Evolutionary conservation across 2,797 vertebrate species (phyloP), one percentile per base, ranked within the genome.

Genomic region (Spheniscus humboldti): DNA sequence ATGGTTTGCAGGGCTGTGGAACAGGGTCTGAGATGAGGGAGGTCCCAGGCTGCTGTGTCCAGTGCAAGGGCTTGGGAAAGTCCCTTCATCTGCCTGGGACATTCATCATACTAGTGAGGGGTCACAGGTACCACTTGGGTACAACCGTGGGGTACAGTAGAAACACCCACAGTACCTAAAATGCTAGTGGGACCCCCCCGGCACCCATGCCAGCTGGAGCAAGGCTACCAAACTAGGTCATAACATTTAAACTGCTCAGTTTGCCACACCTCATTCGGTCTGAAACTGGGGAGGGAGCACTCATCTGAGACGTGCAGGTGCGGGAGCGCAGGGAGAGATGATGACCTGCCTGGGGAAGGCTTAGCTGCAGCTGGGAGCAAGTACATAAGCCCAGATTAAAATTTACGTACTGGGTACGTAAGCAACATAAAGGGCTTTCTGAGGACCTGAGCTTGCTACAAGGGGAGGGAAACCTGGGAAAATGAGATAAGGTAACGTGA

Each of bases 341-440:
- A 19, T 23, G 47, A 33, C n/a, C 62, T 91, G 53, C 39, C 25
- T 3, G 17, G 14, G 18, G n/a, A 64, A 90, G 50, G 56, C 37
- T 90, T 59, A 81, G 53, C 60, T 73, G 59, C 71, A 77, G 2
- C 9, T 83, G 52, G 67, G 60, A 77, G 9, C 23, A 18, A 25
- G 45, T 74, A 60, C 12, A 6, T 67, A 72, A 71, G 0, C 12
- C 11, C 37, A 53, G 33, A 81, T 62, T 86, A 88, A 90, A 96
- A 88, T 88, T 31, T 41, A 83, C 1, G 0, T 68, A 31, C 0
- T 0, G 12, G 30, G 24, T 37, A 69, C 0, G 1, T 76, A 45
- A 80, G 11, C 33, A 84, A 64, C 9, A 13, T 35, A 48, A 84
- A 88, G 43, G n/a, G 18, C n/a, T 87, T 95, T 92, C 67, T 43